These are phyloP conservation scores for Panopea generosa DNA, from an alignment of 2,888 invertebrate genomes.

Conservation along the genomic window DNA sequence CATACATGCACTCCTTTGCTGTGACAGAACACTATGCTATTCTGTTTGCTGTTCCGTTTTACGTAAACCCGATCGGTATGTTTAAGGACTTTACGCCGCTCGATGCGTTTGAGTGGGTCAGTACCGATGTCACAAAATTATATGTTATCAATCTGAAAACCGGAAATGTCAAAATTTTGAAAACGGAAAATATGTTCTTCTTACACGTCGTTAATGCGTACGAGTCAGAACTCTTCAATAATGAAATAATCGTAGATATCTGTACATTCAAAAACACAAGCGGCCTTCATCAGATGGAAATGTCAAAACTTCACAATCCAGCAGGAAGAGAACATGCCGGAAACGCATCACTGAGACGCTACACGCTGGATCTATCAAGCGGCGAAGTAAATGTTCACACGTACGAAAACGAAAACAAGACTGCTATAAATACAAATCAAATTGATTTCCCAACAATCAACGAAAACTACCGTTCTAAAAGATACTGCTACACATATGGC, in stretches of 20 bases:
- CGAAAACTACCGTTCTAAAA: constrained; percentile 68
- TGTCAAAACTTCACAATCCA: constrained; percentile 48
- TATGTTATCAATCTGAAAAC: constrained; percentile 72
- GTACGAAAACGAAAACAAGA: constrained; percentile 11
- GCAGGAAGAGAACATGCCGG: constrained; percentile 34
- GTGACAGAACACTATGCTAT: constrained; percentile 75
- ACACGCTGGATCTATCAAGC: constrained; percentile 48
- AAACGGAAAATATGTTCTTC: constrained; percentile 71
- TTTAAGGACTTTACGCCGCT: constrained; percentile 65
- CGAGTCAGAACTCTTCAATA: constrained; percentile 58
- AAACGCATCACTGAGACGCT: constrained; percentile 50
- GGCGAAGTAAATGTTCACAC: constrained; percentile 37
- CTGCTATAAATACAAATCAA: constrained; percentile 5
- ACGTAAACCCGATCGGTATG: constrained; percentile 71
- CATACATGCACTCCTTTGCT: constrained; percentile 82
- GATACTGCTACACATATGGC: constrained; percentile 78
- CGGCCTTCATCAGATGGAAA: constrained; percentile 54
- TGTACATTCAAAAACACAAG: constrained; percentile 57
- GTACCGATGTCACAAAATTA: constrained; percentile 61
- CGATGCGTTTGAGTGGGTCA: constrained; percentile 73
- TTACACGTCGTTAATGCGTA: constrained; percentile 81
- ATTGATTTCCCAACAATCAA: constrained; percentile 80
- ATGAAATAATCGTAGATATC: constrained; percentile 58
- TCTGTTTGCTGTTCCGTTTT: constrained; percentile 76
- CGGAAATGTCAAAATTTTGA: constrained; percentile 59